Evolutionary conservation across 2,888 invertebrate species (phyloP).

Genomic region (Lottia scabra): DNA sequence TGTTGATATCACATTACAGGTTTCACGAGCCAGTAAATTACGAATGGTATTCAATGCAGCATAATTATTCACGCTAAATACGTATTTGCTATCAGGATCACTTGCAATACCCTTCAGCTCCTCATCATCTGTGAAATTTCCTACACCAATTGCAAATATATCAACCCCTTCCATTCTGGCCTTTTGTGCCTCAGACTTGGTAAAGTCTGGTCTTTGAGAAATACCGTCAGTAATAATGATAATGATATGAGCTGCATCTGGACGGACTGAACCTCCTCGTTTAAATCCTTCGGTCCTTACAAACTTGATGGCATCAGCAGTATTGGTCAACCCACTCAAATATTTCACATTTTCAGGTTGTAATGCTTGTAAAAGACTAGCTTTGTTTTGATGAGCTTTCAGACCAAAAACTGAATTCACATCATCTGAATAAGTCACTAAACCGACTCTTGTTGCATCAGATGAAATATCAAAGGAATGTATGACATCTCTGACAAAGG

Average conservation of each 20-base stretch:
- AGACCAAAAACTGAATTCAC: conserved; percentile 22
- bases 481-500: conserved; percentile 43
- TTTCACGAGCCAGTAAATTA: conserved; percentile 48
- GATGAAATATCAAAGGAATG: conserved; percentile 41
- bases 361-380: conserved; percentile 12
- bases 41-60: conserved; percentile 51
- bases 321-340: conserved; percentile 42
- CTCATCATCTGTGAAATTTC: conserved; percentile 38
- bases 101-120: conserved; percentile 54
- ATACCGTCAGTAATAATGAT: conserved; percentile 60
- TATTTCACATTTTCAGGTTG: conserved; percentile 21
- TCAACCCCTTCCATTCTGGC: conserved; percentile 45
- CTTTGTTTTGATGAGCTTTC: not conserved
- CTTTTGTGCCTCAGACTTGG: conserved; percentile 42
- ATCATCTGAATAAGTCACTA: conserved; percentile 41
- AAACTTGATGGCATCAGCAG: conserved; percentile 42
- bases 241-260: conserved; percentile 47
- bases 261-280: conserved; percentile 24
- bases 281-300: conserved; percentile 40
- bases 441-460: conserved; percentile 41
- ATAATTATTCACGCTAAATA: conserved; percentile 52
- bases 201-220: conserved; percentile 43
- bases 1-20: conserved; percentile 39
- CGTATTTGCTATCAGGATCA: conserved; percentile 42
- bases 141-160: conserved; percentile 59